Percentiles rank a stretch among this genome's conserved stretches.
Evolutionary conservation across 2,888 invertebrate species (phyloP).

Genomic region (Lordiphosa andalusiaca): DNA sequence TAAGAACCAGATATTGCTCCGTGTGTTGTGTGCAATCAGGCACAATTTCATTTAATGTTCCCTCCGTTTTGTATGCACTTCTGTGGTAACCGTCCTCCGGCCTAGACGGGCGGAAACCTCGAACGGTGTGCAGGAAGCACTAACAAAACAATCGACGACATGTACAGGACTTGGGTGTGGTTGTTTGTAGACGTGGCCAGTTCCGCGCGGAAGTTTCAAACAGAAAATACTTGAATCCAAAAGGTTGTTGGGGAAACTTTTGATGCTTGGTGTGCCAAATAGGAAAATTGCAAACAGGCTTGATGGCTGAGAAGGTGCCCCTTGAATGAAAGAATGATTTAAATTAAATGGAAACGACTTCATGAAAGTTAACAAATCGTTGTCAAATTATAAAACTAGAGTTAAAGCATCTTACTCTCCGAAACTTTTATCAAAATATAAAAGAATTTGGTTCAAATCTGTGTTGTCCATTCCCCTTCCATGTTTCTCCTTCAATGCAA

Average conservation of each 20-base stretch:
- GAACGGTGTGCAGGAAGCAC: constrained; percentile 65
- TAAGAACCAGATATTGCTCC: constrained; percentile 8
- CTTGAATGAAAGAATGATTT: no score
- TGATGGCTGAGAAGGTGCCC: no score
- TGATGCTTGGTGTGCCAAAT: constrained; percentile 5
- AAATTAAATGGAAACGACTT: no score
- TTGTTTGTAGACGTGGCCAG: constrained; percentile 15
- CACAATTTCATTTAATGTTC: constrained; percentile 34
- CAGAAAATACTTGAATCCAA: constrained; percentile 48
- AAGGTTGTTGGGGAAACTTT: constrained; percentile 55
- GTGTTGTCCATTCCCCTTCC: not conserved
- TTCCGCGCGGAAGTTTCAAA: constrained; percentile 53
- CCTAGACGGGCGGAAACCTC: constrained; percentile 46
- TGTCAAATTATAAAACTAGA: no score
- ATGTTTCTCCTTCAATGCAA: constrained; percentile 18
- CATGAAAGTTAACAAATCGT: no score
- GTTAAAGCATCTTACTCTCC: no score
- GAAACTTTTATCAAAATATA: no score
- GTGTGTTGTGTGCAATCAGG: constrained; percentile 37
- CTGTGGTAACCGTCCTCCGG: not conserved
- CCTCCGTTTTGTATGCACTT: no score
- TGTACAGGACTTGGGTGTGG: constrained; percentile 10
- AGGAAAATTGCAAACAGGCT: no score
- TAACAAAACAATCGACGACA: constrained; percentile 49
- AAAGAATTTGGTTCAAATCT: not conserved